Conservation (phyloP, 37 sponge, comb jelly and placozoan genomes). For the Axinella damicornis region DNA sequence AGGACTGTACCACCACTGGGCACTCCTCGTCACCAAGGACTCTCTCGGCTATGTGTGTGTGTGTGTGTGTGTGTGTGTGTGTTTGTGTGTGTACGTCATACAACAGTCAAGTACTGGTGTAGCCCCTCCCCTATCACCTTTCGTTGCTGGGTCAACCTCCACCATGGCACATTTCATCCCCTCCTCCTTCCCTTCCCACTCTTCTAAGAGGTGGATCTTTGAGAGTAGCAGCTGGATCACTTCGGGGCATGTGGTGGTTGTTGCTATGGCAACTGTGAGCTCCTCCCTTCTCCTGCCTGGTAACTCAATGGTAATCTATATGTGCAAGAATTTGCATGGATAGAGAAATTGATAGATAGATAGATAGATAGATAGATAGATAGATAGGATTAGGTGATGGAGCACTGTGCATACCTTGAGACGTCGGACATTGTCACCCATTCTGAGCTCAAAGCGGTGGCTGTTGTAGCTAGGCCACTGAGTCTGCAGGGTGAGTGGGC, state of each 20-base stretch:
- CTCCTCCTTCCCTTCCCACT: not conserved
- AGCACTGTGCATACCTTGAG: not conserved
- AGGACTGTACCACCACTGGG: not conserved
- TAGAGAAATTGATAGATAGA: no score
- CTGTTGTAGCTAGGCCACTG: conserved; percentile 2
- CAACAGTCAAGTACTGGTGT: not conserved
- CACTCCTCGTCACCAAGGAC: not conserved
- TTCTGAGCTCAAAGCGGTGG: conserved; percentile 36
- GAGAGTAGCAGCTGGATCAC: no score
- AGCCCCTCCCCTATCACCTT: no score
- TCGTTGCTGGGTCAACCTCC: not conserved
- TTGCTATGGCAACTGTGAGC: not conserved
- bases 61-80: not conserved
- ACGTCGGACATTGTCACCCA: not conserved
- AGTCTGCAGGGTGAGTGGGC: not conserved
- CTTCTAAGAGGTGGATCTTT: no score
- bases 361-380: not conserved
- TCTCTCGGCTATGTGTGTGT: not conserved
- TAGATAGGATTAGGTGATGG: not conserved
- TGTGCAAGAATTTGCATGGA: not conserved
- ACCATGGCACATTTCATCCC: not conserved
- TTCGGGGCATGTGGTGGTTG: not conserved
- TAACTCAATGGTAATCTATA: not conserved
- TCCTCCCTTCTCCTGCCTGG: not conserved
- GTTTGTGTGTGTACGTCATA: not conserved